These are phyloP conservation scores for Eupithecia abbreviata DNA, from an alignment of 2,888 invertebrate genomes.

Conservation along the genomic window DNA sequence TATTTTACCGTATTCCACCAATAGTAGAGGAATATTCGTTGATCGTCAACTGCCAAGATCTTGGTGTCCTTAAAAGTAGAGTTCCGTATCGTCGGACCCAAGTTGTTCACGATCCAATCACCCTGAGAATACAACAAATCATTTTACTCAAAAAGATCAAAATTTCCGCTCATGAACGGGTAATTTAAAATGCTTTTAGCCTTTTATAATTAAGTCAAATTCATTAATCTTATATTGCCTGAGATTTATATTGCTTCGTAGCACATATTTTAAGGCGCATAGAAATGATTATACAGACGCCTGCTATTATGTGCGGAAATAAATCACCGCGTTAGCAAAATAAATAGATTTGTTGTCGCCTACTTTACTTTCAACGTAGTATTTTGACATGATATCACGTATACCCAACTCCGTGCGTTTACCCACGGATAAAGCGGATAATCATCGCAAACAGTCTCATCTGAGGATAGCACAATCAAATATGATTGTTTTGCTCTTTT, in stretches of 20 bases:
- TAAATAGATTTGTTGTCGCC: neutral
- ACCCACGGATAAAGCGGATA: neutral
- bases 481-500: neutral
- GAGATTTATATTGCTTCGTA: too few relatives aligned
- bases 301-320: neutral
- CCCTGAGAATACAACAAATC: constrained; percentile 73
- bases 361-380: neutral
- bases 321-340: neutral
- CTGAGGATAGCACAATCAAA: neutral
- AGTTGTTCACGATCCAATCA: constrained; percentile 87
- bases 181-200: too few relatives aligned
- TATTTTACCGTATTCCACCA: constrained; percentile 85
- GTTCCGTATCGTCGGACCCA: constrained; percentile 89
- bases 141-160: too few relatives aligned
- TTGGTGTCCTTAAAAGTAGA: constrained; percentile 84
- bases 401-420: neutral
- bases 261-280: neutral
- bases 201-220: too few relatives aligned
- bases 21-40: constrained; percentile 85
- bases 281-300: neutral
- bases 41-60: constrained; percentile 91
- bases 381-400: neutral
- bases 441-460: neutral
- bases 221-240: too few relatives aligned
- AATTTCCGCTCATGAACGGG: too few relatives aligned